Conservation (phyloP, 2,797 vertebrate species). For the Acipenser transmontanus region DNA sequence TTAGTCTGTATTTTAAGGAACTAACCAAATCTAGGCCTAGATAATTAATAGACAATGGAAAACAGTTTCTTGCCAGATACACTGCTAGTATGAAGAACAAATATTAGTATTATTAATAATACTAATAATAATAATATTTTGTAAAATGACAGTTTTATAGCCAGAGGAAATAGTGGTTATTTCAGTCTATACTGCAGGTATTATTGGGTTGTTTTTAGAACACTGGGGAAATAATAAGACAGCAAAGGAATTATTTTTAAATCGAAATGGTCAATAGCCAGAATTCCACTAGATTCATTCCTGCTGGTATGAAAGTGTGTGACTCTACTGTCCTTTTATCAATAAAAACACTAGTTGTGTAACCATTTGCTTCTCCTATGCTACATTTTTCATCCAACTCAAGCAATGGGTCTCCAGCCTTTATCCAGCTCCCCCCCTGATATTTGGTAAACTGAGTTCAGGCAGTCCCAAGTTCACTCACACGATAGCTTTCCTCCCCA, state of each 20-base stretch:
- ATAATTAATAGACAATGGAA: too few species aligned
- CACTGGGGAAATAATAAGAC: too few species aligned
- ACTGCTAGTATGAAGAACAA: too few species aligned
- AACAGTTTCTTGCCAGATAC: too few species aligned
- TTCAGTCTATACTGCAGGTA: too few species aligned
- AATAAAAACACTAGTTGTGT: slow-evolving; percentile 43
- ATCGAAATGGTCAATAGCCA: background rate
- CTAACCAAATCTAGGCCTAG: too few species aligned
- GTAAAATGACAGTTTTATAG: too few species aligned
- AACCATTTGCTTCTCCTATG: slow-evolving; percentile 32
- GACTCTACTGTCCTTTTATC: slow-evolving; percentile 4
- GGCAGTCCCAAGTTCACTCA: slow-evolving; percentile 44
- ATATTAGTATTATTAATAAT: too few species aligned
- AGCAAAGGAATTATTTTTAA: background rate
- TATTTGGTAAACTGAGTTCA: slow-evolving; percentile 36
- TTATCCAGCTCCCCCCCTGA: slow-evolving; percentile 12
- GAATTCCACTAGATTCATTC: background rate
- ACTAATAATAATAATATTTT: too few species aligned
- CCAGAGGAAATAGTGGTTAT: too few species aligned
- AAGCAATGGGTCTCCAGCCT: background rate
- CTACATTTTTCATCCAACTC: background rate
- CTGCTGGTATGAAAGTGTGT: slow-evolving; percentile 8
- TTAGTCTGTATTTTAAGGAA: too few species aligned
- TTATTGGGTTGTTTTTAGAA: too few species aligned
- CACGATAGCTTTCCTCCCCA: slow-evolving; percentile 22